Evolutionary conservation across 2,797 vertebrate species (phyloP), one percentile per base, ranked within the genome.

Genomic region (Microctenopoma stevenorrisi): DNA sequence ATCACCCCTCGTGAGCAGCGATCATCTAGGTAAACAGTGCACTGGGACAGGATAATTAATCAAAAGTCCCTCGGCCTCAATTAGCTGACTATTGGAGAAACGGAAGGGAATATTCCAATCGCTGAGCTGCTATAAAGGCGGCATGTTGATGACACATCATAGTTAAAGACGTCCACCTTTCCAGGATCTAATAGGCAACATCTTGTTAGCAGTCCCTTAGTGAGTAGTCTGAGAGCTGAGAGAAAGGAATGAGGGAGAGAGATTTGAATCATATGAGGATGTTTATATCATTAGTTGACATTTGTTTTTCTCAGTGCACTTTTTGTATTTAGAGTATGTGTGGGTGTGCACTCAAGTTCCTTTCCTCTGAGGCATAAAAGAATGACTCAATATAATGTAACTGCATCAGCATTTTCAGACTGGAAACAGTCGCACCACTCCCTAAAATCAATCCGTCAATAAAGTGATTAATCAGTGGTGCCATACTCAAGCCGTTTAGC

Each of bases 21-120:
- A 79, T 88, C 75, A 86, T 87, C 69, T 46, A 63, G 68, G 85
- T 91, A 88, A 90, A 87, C 83, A 78, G 78, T 70, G 74, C 68
- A 66, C 64, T 26, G 72, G 79, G 79, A 87, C 44, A 13, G 64
- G 53, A 72, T 82, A 85, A 88, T 90, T 84, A 87, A 91, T 90
- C 69, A 81, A 57, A 78, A 56, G 78, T 88, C 86, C 82, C 89
- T 82, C 26, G 59, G 75, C 81, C 70, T 85, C 81, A 89, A 86
- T 91, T 89, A 90, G 68, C 83, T 0, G 50, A 74, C 64, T 68
- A 66, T 68, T 74, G 71, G 72, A 72, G 81, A 74, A 69, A 53
- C 66, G 64, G 80, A 79, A 73, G 83, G 86, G 81, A 78, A 87
- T 74, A 75, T 83, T 85, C 74, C 65, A 70, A 72, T 68, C 56